phyloP scores from a whole-genome alignment of 2,797 vertebrate genomes.

The Amniataba percoides region DNA sequence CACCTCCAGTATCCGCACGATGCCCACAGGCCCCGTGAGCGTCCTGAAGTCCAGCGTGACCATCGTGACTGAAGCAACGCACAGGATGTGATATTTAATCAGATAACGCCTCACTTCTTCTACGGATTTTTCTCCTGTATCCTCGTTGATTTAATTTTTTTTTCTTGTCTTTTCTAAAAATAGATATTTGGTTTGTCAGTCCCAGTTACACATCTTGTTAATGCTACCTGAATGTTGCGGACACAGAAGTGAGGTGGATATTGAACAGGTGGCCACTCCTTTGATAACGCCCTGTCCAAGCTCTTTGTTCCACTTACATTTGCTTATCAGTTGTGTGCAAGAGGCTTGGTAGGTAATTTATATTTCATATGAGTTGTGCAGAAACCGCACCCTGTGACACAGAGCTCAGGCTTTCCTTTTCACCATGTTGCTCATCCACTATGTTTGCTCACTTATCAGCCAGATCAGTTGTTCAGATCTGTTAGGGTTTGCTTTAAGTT shows the following conservation, averaged over 20 bases:
- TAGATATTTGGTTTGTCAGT: background rate
- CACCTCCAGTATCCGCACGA: constrained; percentile 84
- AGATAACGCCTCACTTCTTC: background rate
- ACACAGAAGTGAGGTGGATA: background rate
- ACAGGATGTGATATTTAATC: no score
- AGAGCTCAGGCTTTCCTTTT: background rate
- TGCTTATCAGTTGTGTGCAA: constrained; percentile 44
- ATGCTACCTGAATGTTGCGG: background rate
- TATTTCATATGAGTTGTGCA: background rate
- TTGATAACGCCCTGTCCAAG: background rate
- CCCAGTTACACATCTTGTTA: background rate
- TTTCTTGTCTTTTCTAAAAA: background rate
- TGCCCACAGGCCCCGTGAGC: constrained; percentile 81
- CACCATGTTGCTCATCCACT: background rate
- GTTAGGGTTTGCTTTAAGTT: no score
- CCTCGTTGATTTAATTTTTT: background rate
- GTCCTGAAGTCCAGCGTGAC: constrained; percentile 65
- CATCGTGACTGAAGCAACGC: constrained; percentile 59
- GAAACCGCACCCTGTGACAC: constrained; percentile 2
- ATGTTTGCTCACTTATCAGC: constrained; percentile 3
- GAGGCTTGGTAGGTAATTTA: constrained; percentile 3
- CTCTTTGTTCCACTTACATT: background rate
- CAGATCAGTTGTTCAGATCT: background rate
- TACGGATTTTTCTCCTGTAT: background rate
- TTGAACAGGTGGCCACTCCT: constrained; percentile 17